Base-by-base conservation (phyloP, 2,888 invertebrate genomes). In the Stenodema calcarata region DNA sequence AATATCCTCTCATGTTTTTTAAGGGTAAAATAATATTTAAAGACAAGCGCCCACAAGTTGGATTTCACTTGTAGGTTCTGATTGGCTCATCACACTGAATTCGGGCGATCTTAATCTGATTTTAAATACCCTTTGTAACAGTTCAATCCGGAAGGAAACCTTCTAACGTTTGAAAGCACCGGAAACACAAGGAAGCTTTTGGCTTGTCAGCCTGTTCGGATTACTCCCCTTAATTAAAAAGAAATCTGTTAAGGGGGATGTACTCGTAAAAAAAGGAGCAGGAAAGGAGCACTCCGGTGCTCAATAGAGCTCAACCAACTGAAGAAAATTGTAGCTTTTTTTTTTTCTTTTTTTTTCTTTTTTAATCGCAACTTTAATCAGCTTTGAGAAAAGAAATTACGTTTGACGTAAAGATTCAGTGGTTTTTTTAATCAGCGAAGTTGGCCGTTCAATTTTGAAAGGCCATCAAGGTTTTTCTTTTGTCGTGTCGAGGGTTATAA, bases 221-320 rank as follows among this genome's bases (percentile, higher is more conserved):
- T 73, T 73, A 73, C 73, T 73, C 14, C 73, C 73, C 73, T 73
- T 73, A 73, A 73, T 73, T 73, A 73, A 73, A 73, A 73, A 41
- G 73, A 73, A 73, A 41, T 73, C 41, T 30, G 3, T 9, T 73
- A n/a, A 54, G 73, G 23, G 35, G 35, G 23, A 4, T 1, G 2
- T 11, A 23, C 23, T 23, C 9, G 18, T 47, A 62, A 62, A 62
- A 62, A 62, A 18, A 23, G 23, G 23, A 9, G 23, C 23, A n/a
- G 62, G 2, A 62, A 62, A 62, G 62, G 54, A 4, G 16, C 18
- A 0, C 54, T 54, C 16, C 2, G 18, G 9, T 18, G 62, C 12
- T 62, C 62, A 62, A 62, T 23, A 23, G 4, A 62, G 62, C 62
- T 62, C 62, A 23, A 23, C 62, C 62, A 18, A 23, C 62, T 11